Evolutionary conservation across 1,140 invertebrate species (phyloP).

Genomic region (Aleiodes sp.): DNA sequence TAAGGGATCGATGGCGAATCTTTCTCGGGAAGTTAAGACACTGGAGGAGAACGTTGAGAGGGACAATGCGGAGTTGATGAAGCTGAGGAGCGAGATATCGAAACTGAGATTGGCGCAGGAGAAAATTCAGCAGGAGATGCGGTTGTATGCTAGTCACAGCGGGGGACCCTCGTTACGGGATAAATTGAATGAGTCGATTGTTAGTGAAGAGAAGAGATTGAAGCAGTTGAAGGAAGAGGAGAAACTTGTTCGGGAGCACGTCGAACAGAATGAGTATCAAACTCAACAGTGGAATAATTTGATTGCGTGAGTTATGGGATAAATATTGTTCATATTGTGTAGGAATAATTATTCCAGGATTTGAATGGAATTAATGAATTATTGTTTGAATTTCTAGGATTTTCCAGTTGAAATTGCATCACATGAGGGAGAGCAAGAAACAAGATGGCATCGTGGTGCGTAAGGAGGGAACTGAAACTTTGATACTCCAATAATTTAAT

Average conservation of each 20-base stretch:
- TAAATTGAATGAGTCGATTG: constrained; percentile 49
- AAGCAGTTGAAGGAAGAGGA: constrained; percentile 69
- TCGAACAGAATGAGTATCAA: constrained; percentile 69
- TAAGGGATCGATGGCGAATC: constrained; percentile 67
- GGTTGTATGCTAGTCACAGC: constrained; percentile 44
- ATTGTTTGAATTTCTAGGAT: constrained; percentile 53
- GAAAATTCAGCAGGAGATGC: constrained; percentile 49
- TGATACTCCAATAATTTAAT: constrained; percentile 58
- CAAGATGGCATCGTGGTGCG: constrained; percentile 60
- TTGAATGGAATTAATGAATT: constrained; percentile 3
- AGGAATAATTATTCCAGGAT: constrained; percentile 10
- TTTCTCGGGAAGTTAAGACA: constrained; percentile 45
- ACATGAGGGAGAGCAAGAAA: constrained; percentile 57
- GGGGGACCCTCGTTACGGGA: constrained; percentile 46
- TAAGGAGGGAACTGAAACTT: constrained; percentile 63
- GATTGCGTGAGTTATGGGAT: constrained; percentile 57
- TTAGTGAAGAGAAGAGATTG: constrained; percentile 46
- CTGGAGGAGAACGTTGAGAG: constrained; percentile 64
- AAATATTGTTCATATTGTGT: constrained; percentile 17
- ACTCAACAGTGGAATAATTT: constrained; percentile 75
- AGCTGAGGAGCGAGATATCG: constrained; percentile 40
- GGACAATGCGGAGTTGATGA: constrained; percentile 43
- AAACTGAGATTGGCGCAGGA: constrained; percentile 49
- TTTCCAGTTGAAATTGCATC: constrained; percentile 61
- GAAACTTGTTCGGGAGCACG: constrained; percentile 69